phyloP scores from a whole-genome alignment of 2,113 vertebrate genomes.

The Mionectes macconnelli region DNA sequence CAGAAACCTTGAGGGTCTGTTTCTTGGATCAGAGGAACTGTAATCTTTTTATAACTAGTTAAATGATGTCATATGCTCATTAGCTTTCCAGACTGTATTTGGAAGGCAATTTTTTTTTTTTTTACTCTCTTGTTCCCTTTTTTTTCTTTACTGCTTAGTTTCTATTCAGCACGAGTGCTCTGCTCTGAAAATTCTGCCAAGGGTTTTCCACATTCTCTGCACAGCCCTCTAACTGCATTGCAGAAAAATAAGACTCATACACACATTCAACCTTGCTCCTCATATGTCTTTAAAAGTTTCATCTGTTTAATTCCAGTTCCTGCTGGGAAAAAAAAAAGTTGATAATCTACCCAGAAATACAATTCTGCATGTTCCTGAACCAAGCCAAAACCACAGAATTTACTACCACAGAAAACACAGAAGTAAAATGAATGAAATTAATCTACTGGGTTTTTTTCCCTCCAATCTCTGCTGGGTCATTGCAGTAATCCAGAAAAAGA shows the following conservation, averaged over 20 bases:
- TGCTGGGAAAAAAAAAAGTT: constrained; percentile 30
- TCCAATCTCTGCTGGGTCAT: constrained; percentile 11
- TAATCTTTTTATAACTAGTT: constrained; percentile 58
- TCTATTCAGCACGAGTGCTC: constrained; percentile 60
- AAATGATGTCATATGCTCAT: constrained; percentile 64
- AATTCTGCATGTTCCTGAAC: background rate
- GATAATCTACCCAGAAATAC: constrained; percentile 40
- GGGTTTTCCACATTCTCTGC: constrained; percentile 68
- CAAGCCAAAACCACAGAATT: background rate
- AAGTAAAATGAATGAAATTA: constrained; percentile 38
- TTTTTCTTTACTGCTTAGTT: constrained; percentile 63
- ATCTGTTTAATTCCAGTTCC: constrained; percentile 36
- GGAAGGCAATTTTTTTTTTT: constrained; percentile 53
- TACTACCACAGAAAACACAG: constrained; percentile 10
- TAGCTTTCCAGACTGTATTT: constrained; percentile 63
- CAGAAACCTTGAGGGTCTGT: constrained; percentile 47
- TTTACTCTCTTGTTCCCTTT: constrained; percentile 38
- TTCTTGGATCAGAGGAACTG: constrained; percentile 33
- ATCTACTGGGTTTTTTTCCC: background rate
- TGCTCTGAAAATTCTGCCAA: constrained; percentile 64
- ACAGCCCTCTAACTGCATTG: constrained; percentile 69
- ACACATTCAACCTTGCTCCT: constrained; percentile 52
- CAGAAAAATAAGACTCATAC: constrained; percentile 63
- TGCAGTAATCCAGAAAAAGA: constrained; percentile 39
- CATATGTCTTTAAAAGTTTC: constrained; percentile 57